Percentiles rank a stretch among this genome's conserved stretches.
These are phyloP conservation scores for Dipodomys merriami DNA, from an alignment of 2,113 vertebrate species.

Conservation along the genomic window DNA sequence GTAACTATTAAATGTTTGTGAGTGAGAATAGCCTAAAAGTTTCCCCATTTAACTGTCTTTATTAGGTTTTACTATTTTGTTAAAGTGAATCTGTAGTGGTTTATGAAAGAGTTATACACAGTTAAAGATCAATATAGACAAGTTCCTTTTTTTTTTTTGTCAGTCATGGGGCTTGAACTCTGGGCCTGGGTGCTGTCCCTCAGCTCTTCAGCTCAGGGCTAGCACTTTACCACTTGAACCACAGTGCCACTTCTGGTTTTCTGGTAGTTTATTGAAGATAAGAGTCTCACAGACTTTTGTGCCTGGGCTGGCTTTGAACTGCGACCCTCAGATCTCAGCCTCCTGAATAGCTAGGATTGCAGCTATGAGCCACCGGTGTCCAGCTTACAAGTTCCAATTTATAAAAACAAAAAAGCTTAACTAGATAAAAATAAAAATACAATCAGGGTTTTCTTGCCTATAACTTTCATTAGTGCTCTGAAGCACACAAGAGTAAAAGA, in stretches of 20 bases:
- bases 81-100: constrained; percentile 11
- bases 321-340: no score
- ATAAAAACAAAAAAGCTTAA: constrained; percentile 30
- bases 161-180: no score
- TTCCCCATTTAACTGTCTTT: neutral
- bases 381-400: neutral
- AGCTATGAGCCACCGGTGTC: no score
- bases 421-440: constrained; percentile 8
- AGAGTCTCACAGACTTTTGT: no score
- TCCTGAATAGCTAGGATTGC: no score
- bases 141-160: neutral
- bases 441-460: neutral
- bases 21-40: neutral
- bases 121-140: constrained; percentile 16
- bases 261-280: no score
- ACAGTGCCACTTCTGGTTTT: no score
- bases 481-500: constrained; percentile 30
- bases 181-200: no score
- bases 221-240: no score
- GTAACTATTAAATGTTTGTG: neutral
- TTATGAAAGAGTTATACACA: neutral
- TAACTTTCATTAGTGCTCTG: neutral
- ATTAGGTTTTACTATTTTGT: neutral
- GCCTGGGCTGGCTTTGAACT: no score
- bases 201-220: no score